Base-by-base conservation (phyloP, 2,113 vertebrate genomes). In the Heteronetta atricapilla region DNA sequence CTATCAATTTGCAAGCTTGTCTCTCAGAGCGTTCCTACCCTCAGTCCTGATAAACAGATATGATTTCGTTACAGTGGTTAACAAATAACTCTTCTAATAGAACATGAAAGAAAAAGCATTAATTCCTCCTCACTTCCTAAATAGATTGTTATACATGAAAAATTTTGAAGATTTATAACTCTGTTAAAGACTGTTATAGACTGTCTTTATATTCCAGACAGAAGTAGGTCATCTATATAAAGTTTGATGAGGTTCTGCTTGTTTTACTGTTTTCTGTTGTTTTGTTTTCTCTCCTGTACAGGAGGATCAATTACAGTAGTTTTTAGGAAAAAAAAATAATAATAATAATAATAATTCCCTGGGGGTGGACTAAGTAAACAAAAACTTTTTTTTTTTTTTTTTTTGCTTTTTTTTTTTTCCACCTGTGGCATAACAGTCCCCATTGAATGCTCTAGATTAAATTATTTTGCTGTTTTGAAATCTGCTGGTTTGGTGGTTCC, bases 281-380 rank as follows among this genome's bases (percentile, higher is more conserved):
- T 76, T 76, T 53, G 19, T 88, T 40, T 19, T 15, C 25, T 90
- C 64, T 77, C 29, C 34, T 59, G 22, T 50, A 75, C 8, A 78
- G 46, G 17, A 91, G 36, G 78, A 96, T 85, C 59, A 82, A 82
- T 87, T 93, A 96, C 26, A 87, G 26, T 8, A 81, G 23, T 53
- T 93, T 31, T 44, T 73, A 68, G 0, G 2, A 14, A 28, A 20
- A 69, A 82, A 87, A 93, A 12, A n/a, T n/a, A n/a, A n/a, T n/a
- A n/a, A n/a, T n/a, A n/a, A n/a, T n/a, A 4, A 0, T 42, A n/a
- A 20, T 83, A 18, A 86, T 76, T 96, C 90, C 58, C 80, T 15
- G 26, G 89, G 68, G 40, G 44, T 25, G 13, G 53, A 87, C 82
- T 92, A 90, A 82, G 38, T 60, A 91, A 97, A 96, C 40, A 89